Base-by-base conservation (phyloP, 30 jellyfish, hydroid and myxozoan genomes). In the Nemopilema nomurai region DNA sequence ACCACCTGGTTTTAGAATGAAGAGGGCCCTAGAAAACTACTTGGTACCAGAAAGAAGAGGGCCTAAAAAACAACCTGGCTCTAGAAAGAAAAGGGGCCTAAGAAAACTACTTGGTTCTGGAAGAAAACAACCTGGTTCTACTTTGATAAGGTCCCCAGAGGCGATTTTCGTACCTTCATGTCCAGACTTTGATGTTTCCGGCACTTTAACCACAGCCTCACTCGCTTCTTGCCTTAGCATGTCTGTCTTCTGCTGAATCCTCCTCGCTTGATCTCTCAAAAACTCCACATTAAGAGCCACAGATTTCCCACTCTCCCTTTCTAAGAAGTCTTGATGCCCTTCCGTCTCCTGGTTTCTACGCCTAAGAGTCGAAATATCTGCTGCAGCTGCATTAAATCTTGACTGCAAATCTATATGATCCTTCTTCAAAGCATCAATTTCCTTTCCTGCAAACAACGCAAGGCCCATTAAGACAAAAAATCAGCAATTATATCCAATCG, bases 201-300 rank as follows among this genome's bases (percentile, higher is more conserved):
- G 74, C 76, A 77, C 67, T 17, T 77, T 62, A 4, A n/a, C 66
- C 24, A 28, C 65, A 19, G 62, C 81, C 22, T 29, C 49, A 8
- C 21, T 53, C 24, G 74, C 50, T 20, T 30, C 16, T 32, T 24
- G 32, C 1, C 31, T 51, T 3, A 66, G 51, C 21, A 16, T 31
- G 26, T 74, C 77, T 6, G 76, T 68, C 31, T 84, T 84, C 24
- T 57, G 83, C 32, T 84, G 87, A 82, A 74, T 6, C 62, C 52
- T 67, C 69, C 85, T 64, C 1, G 93, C 83, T 25, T 74, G 87
- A 27, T 27, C 80, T 62, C 64, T 84, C 87, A 84, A 74, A n/a
- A 25, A 32, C 0, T 84, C 93, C 0, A 84, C 50, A 16, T 84
- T 87, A 3, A 51, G 33, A 17, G 49, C 16, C 76, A 84, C 32